A percentile compares a stretch with the other conserved stretches of the same genome.
Evolutionary conservation across 2,888 invertebrate genomes (phyloP).

Genomic region (Arrhopalites spinosus): DNA sequence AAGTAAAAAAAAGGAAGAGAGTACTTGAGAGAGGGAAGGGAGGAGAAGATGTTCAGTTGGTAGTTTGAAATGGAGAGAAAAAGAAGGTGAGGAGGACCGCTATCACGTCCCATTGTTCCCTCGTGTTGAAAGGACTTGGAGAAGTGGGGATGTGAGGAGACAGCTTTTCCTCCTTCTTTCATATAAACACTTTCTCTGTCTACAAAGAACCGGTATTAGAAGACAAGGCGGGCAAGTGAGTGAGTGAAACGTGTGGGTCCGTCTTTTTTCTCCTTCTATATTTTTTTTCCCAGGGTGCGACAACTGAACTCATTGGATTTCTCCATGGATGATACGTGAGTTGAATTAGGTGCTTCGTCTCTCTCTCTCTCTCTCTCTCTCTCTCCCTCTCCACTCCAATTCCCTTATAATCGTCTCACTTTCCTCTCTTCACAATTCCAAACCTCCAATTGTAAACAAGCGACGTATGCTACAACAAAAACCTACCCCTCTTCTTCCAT

Average conservation of each 20-base stretch:
- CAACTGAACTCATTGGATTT: slow-evolving; percentile 25
- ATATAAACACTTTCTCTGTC: background rate
- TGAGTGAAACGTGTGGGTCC: background rate
- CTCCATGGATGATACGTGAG: slow-evolving; percentile 24
- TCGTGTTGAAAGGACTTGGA: background rate
- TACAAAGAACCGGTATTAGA: background rate
- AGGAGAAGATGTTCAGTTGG: slow-evolving; percentile 2
- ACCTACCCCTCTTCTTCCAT: too few species aligned
- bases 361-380: slow-evolving; percentile 7
- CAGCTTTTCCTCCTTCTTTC: slow-evolving; percentile 5
- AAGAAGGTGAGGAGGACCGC: background rate
- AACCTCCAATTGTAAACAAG: too few species aligned
- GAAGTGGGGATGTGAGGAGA: background rate
- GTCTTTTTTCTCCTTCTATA: background rate
- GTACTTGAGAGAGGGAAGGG: background rate
- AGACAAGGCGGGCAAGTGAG: too few species aligned
- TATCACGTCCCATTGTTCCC: slow-evolving; percentile 24
- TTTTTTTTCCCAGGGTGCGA: slow-evolving; percentile 10
- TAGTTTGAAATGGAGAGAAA: slow-evolving; percentile 2
- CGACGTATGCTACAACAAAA: too few species aligned
- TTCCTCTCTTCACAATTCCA: background rate
- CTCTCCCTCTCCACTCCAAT: background rate
- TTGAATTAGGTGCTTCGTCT: slow-evolving; percentile 26
- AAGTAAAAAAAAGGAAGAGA: background rate
- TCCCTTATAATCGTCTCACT: background rate